phyloP scores from a whole-genome alignment of 2,113 vertebrate genomes.

The Lota lota region DNA sequence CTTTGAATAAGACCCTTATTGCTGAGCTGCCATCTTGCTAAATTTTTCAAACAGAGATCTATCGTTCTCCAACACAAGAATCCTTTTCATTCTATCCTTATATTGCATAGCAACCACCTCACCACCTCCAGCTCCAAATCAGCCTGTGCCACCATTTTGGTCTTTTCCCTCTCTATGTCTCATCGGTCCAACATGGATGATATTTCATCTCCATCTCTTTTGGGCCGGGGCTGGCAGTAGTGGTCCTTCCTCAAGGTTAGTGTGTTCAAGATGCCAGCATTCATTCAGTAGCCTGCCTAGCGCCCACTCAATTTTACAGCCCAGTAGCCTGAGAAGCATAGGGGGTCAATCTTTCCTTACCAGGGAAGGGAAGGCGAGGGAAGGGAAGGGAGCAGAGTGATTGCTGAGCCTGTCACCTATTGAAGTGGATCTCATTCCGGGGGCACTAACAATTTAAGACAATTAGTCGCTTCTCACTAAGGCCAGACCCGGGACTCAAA shows the following conservation, averaged over 20 bases:
- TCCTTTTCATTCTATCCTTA: not conserved
- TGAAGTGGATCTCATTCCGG: slow-evolving; percentile 62
- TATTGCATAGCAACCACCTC: not conserved
- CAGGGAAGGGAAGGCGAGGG: slow-evolving; percentile 22
- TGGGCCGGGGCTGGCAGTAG: slow-evolving; percentile 69
- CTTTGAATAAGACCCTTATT: slow-evolving; percentile 1
- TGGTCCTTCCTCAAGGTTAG: slow-evolving; percentile 77
- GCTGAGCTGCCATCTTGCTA: slow-evolving; percentile 13
- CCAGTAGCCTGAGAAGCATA: slow-evolving; percentile 75
- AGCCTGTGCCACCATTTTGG: slow-evolving; percentile 4
- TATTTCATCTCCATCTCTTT: slow-evolving; percentile 68
- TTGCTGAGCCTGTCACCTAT: slow-evolving; percentile 57
- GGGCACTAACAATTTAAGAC: slow-evolving; percentile 59
- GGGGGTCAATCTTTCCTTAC: slow-evolving; percentile 66
- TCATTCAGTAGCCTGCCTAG: slow-evolving; percentile 73
- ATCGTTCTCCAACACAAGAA: not conserved
- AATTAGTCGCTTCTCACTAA: slow-evolving; percentile 72
- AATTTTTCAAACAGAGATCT: not conserved
- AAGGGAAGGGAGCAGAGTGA: slow-evolving; percentile 51
- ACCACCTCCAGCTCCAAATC: not conserved
- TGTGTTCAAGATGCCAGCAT: slow-evolving; percentile 70
- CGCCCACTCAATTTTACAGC: slow-evolving; percentile 78
- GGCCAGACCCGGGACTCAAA: slow-evolving; percentile 50
- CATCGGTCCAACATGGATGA: slow-evolving; percentile 62
- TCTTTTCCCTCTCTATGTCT: slow-evolving; percentile 33